phyloP scores from a whole-genome alignment of 2,888 invertebrate species.

The Noctua fimbriata region DNA sequence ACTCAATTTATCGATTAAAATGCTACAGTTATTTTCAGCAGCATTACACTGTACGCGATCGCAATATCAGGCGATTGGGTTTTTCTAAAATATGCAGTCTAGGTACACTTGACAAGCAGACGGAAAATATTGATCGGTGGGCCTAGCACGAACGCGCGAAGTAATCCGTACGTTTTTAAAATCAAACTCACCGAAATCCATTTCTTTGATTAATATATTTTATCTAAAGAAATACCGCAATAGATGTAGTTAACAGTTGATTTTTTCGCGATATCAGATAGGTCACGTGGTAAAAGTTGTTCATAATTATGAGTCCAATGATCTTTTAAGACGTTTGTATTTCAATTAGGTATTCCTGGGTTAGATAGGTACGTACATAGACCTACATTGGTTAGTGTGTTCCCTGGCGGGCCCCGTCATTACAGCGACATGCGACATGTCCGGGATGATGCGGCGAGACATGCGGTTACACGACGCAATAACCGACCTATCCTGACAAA shows the following conservation, averaged over 20 bases:
- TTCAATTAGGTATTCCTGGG: not conserved
- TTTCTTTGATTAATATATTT: not conserved
- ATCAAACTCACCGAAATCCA: not conserved
- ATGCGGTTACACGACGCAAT: constrained; percentile 31
- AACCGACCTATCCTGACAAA: constrained; percentile 49
- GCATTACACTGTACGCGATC: not conserved
- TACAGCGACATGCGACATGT: not conserved
- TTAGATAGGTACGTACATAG: not conserved
- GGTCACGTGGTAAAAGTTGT: not conserved
- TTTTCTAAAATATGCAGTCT: constrained; percentile 5
- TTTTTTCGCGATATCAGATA: not conserved
- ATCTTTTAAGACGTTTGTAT: not conserved
- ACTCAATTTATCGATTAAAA: constrained; percentile 4
- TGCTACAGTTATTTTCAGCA: not conserved
- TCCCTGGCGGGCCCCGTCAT: constrained; percentile 5
- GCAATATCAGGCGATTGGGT: not conserved
- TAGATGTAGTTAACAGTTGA: not conserved
- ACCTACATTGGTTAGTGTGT: not conserved
- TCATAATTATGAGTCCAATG: not conserved
- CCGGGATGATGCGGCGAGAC: constrained; percentile 12
- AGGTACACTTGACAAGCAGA: not conserved
- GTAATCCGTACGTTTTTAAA: not conserved
- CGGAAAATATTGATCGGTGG: constrained; percentile 18
- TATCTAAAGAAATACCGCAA: not conserved
- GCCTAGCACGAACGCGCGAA: not conserved